These are phyloP conservation scores for Gymnocheta viridis DNA, from an alignment of 2,888 invertebrate genomes.

Conservation along the genomic window DNA sequence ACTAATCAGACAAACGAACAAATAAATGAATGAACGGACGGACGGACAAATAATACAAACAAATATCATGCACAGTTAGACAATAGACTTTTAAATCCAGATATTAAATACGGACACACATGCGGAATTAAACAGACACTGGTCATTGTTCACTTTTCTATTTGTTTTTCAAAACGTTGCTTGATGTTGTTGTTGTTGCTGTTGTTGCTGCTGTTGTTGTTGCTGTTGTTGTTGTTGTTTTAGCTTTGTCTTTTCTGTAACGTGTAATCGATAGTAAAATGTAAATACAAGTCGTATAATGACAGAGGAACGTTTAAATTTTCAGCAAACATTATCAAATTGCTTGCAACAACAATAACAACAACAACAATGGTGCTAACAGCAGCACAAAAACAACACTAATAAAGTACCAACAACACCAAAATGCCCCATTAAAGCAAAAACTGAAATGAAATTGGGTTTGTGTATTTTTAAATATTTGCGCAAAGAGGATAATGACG, in stretches of 20 bases:
- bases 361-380: not conserved
- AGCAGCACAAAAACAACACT: not conserved
- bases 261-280: constrained; percentile 47
- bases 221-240: not conserved
- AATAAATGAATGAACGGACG: not conserved
- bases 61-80: constrained; percentile 8
- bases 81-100: constrained; percentile 13
- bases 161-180: not conserved
- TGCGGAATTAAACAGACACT: constrained; percentile 9
- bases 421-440: not conserved
- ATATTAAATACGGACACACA: constrained; percentile 10
- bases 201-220: not conserved
- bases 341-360: constrained; percentile 33
- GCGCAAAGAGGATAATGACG: not conserved
- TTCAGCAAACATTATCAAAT: constrained; percentile 40
- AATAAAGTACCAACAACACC: not conserved
- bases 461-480: not conserved
- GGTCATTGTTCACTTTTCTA: not conserved
- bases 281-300: constrained; percentile 6
- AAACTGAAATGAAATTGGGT: not conserved
- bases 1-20: not conserved
- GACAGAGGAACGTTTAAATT: constrained; percentile 24
- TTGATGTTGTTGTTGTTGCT: not conserved
- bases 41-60: not conserved
- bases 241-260: not conserved